A percentile compares a stretch with the other conserved stretches of the same genome.
These are phyloP conservation scores for Cataglyphis altisquamis DNA, from an alignment of 2,888 invertebrate genomes.

Conservation along the genomic window DNA sequence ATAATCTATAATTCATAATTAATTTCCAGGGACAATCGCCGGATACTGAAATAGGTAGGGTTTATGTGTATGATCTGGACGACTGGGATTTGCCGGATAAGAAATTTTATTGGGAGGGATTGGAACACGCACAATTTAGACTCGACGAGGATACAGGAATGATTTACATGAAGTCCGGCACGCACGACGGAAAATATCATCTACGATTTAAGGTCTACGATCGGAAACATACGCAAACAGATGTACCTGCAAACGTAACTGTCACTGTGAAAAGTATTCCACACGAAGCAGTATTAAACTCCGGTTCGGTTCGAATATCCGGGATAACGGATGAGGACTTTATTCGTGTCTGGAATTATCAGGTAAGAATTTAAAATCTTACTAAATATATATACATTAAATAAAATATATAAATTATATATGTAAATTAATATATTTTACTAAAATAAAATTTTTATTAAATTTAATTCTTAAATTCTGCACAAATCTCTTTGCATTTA, in stretches of 20 bases:
- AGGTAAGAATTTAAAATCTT: slow-evolving; percentile 81
- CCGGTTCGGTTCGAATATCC: slow-evolving; percentile 96
- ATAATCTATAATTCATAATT: background rate
- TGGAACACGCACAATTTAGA: slow-evolving; percentile 95
- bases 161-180: slow-evolving; percentile 98
- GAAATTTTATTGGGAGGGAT: slow-evolving; percentile 97
- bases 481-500: background rate
- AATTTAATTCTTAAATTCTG: background rate
- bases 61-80: slow-evolving; percentile 98
- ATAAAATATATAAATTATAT: background rate
- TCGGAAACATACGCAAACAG: slow-evolving; percentile 97
- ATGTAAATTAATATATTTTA: background rate
- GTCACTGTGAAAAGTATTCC: slow-evolving; percentile 98
- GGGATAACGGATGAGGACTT: slow-evolving; percentile 99
- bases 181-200: slow-evolving; percentile 94
- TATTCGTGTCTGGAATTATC: slow-evolving; percentile 97
- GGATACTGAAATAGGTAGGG: slow-evolving; percentile 96
- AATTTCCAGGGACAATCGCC: slow-evolving; percentile 92
- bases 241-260: slow-evolving; percentile 98
- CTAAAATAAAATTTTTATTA: background rate
- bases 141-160: slow-evolving; percentile 97
- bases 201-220: slow-evolving; percentile 96
- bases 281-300: slow-evolving; percentile 97
- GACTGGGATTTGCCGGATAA: slow-evolving; percentile 99
- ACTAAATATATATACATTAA: background rate